Evolutionary conservation across 2,888 invertebrate genomes (phyloP), one percentile per base, ranked within the genome.

Genomic region (Notodonta ziczac): DNA sequence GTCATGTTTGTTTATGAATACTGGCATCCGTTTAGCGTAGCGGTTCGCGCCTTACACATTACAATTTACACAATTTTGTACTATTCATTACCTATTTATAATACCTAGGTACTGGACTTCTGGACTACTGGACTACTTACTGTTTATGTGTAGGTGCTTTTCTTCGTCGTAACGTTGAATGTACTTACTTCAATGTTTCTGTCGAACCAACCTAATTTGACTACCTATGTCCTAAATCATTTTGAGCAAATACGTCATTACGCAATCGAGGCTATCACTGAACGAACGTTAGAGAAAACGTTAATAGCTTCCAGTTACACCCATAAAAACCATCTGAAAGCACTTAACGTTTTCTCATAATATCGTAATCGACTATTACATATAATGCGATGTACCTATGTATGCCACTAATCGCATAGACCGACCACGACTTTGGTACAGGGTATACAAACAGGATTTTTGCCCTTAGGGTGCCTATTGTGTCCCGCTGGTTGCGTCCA

Each of bases 391-490:
- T 4, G 9, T 16, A 12, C 4, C 10, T 42, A 50, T 50, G 40
- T 58, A 44, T 46, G 46, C 55, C 51, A 62, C 56, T 57, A 58
- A 60, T 60, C 58, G 24, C 40, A 46, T 44, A 39, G 50, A 35
- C 46, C 13, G 32, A 55, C 24, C 61, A 12, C 50, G 16, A 60
- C 61, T 48, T 59, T 63, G 63, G 56, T 65, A 61, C 60, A 58
- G 52, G 54, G 53, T 70, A 62, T 68, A 66, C 64, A 71, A 76
- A 78, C 80, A 69, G 69, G 72, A 77, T 81, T 79, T 24, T 80
- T 72, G 70, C 78, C 66, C 69, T 69, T 65, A 40, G 78, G 77
- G 76, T 72, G 74, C 76, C 72, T 73, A 80, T 86, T 83, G 79
- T 81, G 65, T 77, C 74, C 72, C 72, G 72, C 71, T 69, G 71